phyloP scores from a whole-genome alignment of 1,140 invertebrate genomes.

The Bombus picipes region DNA sequence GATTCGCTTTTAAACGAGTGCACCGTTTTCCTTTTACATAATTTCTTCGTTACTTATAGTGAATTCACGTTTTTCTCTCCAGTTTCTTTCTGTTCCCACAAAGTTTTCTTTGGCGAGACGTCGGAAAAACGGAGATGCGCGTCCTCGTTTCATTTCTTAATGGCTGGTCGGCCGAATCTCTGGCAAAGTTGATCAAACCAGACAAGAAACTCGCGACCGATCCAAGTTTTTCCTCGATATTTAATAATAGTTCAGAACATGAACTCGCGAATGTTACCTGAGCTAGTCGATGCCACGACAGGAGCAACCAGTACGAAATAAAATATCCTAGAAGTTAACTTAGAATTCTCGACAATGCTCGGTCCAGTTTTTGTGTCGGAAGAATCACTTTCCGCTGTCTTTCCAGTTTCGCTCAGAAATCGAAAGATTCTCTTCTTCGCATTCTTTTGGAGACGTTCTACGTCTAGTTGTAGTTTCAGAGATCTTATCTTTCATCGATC shows the following conservation, averaged over 20 bases:
- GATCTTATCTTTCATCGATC: slow-evolving; percentile 30
- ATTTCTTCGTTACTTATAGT: background rate
- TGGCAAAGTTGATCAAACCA: slow-evolving; percentile 7
- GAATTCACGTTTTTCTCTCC: background rate
- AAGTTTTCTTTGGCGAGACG: background rate
- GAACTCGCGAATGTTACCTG: background rate
- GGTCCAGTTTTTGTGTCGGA: background rate
- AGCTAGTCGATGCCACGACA: too few relatives aligned
- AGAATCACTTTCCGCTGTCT: slow-evolving; percentile 13
- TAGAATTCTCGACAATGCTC: background rate
- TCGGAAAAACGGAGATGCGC: background rate
- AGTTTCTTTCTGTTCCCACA: background rate
- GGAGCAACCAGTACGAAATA: background rate
- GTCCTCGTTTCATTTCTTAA: slow-evolving; percentile 46
- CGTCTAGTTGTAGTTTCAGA: background rate
- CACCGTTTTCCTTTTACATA: background rate
- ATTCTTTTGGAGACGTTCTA: background rate
- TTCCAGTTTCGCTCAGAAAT: slow-evolving; percentile 2
- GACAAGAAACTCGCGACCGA: background rate
- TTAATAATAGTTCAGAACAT: slow-evolving; percentile 15
- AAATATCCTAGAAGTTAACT: background rate
- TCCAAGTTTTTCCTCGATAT: slow-evolving; percentile 31
- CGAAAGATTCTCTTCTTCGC: background rate
- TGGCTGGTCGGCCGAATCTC: slow-evolving; percentile 18
- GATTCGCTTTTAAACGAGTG: background rate